Percentiles rank a stretch among this genome's conserved stretches.
phyloP scores from a whole-genome alignment of 2,888 invertebrate species.

The Napeogenes inachia region DNA sequence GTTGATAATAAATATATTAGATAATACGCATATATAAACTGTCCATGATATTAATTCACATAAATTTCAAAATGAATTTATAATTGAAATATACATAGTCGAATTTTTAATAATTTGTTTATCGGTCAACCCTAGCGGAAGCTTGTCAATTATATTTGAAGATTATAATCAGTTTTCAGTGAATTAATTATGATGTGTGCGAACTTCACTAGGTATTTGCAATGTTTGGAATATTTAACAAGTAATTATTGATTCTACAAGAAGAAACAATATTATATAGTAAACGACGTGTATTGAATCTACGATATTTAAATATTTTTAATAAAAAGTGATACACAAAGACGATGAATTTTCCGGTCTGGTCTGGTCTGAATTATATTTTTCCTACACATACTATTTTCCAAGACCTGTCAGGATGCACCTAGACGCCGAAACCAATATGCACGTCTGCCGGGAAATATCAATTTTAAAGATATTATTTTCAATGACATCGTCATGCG shows the following conservation, averaged over 20 bases:
- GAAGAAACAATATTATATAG: background rate
- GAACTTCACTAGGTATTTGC: slow-evolving; percentile 25
- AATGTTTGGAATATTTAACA: slow-evolving; percentile 13
- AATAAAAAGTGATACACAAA: too few relatives aligned
- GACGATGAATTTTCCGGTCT: background rate
- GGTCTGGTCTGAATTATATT: slow-evolving; percentile 15
- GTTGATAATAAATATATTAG: too few relatives aligned
- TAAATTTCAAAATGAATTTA: background rate
- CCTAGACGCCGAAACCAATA: slow-evolving; percentile 31
- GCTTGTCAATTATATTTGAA: slow-evolving; percentile 28
- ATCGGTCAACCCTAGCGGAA: slow-evolving; percentile 14
- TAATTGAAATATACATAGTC: background rate
- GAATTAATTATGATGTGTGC: slow-evolving; percentile 27
- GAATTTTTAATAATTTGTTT: background rate
- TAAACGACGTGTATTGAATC: background rate
- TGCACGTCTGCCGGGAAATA: slow-evolving; percentile 32
- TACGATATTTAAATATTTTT: too few relatives aligned
- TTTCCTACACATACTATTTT: slow-evolving; percentile 26
- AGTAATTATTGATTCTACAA: slow-evolving; percentile 19
- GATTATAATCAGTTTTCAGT: slow-evolving; percentile 29
- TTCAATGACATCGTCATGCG: slow-evolving; percentile 20
- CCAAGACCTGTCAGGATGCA: slow-evolving; percentile 19
- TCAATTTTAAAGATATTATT: slow-evolving; percentile 34
- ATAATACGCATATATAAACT: too few relatives aligned
- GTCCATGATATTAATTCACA: too few relatives aligned